Percentiles rank a stretch among this genome's conserved stretches.
phyloP scores from a whole-genome alignment of 2,888 invertebrate species.

The Teleiodes luculella region DNA sequence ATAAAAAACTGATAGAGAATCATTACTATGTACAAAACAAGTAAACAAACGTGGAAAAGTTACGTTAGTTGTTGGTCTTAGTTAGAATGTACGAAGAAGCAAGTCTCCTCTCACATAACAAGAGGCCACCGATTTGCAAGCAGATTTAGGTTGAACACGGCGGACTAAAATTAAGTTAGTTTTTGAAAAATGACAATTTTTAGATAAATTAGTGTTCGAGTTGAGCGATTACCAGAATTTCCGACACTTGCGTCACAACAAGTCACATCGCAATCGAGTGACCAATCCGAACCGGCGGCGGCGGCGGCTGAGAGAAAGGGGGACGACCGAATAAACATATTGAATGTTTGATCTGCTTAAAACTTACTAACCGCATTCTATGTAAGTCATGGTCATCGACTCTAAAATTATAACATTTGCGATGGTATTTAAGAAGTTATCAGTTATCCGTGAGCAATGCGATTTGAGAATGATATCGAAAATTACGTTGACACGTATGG shows the following conservation, averaged over 20 bases:
- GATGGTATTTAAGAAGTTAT: constrained; percentile 4
- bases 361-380: constrained; percentile 1
- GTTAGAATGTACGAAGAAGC: no score
- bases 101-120: no score
- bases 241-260: constrained; percentile 43
- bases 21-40: no score
- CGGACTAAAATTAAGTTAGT: constrained; percentile 32
- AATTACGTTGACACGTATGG: constrained; percentile 46
- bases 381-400: neutral
- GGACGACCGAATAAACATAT: constrained; percentile 27
- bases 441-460: constrained; percentile 19
- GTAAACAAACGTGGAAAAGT: no score
- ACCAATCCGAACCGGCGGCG: constrained; percentile 26
- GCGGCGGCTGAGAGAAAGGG: constrained; percentile 40
- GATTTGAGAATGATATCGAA: constrained; percentile 25
- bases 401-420: constrained; percentile 14
- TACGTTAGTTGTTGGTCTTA: no score
- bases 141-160: no score
- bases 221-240: constrained; percentile 53
- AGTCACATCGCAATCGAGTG: constrained; percentile 30
- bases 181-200: constrained; percentile 46
- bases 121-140: no score
- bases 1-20: no score
- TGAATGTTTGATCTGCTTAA: constrained; percentile 14
- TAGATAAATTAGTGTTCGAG: constrained; percentile 54